Evolutionary conservation across 2,888 invertebrate species (phyloP).

Genomic region (Ophion obscuratus): DNA sequence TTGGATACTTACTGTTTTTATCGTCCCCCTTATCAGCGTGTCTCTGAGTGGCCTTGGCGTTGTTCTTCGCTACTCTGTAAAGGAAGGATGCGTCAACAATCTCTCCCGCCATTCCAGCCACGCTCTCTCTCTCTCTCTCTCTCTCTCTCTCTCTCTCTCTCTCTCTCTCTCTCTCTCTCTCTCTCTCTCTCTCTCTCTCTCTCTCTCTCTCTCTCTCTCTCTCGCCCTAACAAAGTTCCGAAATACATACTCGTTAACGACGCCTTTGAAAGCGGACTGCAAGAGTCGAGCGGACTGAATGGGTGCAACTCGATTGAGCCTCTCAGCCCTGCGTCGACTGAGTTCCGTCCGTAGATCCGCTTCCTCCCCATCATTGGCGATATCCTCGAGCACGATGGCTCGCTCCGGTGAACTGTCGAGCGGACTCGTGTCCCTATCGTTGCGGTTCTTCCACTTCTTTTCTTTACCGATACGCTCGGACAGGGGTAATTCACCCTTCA

Average conservation of each 20-base stretch:
- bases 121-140: background rate
- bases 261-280: constrained; percentile 85
- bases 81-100: background rate
- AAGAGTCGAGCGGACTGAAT: constrained; percentile 84
- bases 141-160: background rate
- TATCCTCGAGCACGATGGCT: constrained; percentile 73
- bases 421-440: constrained; percentile 61
- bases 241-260: constrained; percentile 84
- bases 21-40: constrained; percentile 78
- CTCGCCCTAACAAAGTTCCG: background rate
- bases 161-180: background rate
- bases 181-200: background rate
- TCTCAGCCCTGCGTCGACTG: constrained; percentile 85
- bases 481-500: constrained; percentile 76
- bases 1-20: constrained; percentile 78
- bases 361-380: constrained; percentile 77
- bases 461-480: constrained; percentile 80
- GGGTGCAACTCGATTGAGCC: constrained; percentile 83
- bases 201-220: background rate
- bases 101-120: background rate
- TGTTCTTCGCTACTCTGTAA: constrained; percentile 79
- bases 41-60: constrained; percentile 78
- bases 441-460: constrained; percentile 79
- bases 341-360: constrained; percentile 85
- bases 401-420: constrained; percentile 71